Conservation (phyloP, 2,888 invertebrate species). For the Sarcophaga carnaria region DNA sequence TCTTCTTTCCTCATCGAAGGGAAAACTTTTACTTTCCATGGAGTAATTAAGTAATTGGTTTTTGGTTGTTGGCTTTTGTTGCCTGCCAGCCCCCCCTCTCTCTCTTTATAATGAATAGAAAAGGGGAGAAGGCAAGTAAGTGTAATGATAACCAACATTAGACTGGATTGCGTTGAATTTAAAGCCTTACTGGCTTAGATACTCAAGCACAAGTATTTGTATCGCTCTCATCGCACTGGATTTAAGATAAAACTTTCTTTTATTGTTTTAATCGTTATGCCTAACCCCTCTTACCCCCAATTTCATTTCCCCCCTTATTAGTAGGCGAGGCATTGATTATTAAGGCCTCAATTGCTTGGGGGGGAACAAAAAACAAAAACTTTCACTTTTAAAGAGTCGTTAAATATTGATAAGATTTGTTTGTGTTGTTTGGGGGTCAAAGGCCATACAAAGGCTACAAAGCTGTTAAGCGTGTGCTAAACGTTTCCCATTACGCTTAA, state of each 20-base stretch:
- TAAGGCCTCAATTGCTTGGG: conserved; percentile 42
- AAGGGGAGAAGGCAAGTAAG: background rate
- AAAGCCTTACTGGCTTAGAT: background rate
- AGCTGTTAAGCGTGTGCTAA: conserved; percentile 49
- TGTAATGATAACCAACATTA: no score
- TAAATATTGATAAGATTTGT: conserved; percentile 63
- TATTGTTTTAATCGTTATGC: conserved; percentile 43
- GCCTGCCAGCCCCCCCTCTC: background rate
- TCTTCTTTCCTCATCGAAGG: background rate
- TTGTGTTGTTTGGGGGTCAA: background rate
- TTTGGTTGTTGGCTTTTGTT: conserved; percentile 24
- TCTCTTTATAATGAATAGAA: background rate
- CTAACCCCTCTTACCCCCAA: background rate
- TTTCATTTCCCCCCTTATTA: background rate
- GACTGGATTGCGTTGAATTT: background rate
- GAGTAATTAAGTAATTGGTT: conserved; percentile 71
- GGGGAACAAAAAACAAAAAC: background rate
- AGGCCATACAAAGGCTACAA: background rate
- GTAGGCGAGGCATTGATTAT: conserved; percentile 27
- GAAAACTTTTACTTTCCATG: background rate
- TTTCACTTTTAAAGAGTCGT: conserved; percentile 44
- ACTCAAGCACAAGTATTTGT: background rate
- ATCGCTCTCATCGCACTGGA: background rate
- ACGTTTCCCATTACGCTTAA: conserved; percentile 61
- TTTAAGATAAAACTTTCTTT: conserved; percentile 44